These are phyloP conservation scores for Euclidia mi DNA, from an alignment of 2,888 invertebrate species.

Conservation along the genomic window DNA sequence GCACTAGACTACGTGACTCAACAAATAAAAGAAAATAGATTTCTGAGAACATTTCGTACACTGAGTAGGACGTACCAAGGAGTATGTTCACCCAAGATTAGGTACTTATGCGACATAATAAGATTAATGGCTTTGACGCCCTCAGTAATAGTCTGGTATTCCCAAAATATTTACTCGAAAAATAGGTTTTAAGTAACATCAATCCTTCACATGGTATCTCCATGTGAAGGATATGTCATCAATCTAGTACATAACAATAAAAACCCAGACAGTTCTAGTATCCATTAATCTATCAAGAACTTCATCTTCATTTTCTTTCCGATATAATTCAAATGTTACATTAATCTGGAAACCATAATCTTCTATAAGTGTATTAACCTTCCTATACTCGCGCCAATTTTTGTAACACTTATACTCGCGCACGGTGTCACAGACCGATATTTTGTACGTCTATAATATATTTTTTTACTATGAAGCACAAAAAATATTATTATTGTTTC, in stretches of 20 bases:
- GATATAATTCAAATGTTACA: not conserved
- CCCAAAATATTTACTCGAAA: conserved; percentile 28
- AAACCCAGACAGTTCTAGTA: conserved; percentile 1
- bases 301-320: not conserved
- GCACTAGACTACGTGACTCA: not conserved
- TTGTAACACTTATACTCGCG: too few relatives aligned
- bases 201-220: conserved; percentile 24
- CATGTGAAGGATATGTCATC: too few relatives aligned
- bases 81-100: conserved; percentile 28
- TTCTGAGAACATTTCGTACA: conserved; percentile 33
- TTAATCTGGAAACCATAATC: too few relatives aligned
- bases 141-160: conserved; percentile 29
- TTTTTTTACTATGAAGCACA: too few relatives aligned
- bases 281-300: not conserved
- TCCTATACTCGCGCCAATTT: too few relatives aligned
- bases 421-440: too few relatives aligned
- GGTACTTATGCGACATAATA: conserved; percentile 24
- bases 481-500: too few relatives aligned
- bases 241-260: conserved; percentile 14
- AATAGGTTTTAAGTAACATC: conserved; percentile 29
- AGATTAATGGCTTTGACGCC: conserved; percentile 37
- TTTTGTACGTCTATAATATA: too few relatives aligned
- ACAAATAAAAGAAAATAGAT: conserved; percentile 24
- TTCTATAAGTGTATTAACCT: too few relatives aligned
- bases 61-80: conserved; percentile 13